Conservation (phyloP, 2,113 vertebrate genomes). For the Pedionomus torquatus region DNA sequence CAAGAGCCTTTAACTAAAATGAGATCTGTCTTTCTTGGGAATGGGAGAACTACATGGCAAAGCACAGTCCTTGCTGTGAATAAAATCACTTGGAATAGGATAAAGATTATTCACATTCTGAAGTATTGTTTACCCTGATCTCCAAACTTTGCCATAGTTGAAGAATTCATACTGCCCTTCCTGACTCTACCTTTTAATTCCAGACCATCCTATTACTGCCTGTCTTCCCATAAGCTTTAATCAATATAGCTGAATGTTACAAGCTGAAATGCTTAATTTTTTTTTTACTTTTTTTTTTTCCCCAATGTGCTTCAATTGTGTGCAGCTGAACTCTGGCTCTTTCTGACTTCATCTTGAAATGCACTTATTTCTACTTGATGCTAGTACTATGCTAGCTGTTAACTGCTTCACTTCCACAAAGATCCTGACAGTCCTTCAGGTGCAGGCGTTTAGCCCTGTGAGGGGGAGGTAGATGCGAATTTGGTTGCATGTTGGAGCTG, state of each 20-base stretch:
- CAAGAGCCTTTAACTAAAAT: neutral
- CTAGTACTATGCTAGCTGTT: neutral
- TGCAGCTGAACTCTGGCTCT: neutral
- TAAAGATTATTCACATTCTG: neutral
- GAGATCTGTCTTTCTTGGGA: neutral
- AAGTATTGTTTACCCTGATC: neutral
- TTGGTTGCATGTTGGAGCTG: neutral
- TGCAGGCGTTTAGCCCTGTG: fast-evolving
- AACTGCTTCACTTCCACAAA: neutral
- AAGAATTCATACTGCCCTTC: neutral
- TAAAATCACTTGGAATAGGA: neutral
- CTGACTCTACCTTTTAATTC: neutral
- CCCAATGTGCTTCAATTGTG: neutral
- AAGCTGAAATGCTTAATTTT: neutral
- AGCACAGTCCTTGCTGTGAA: neutral
- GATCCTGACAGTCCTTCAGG: neutral
- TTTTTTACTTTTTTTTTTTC: neutral
- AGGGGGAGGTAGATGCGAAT: neutral
- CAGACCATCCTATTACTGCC: neutral
- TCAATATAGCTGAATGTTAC: neutral
- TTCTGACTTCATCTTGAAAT: neutral
- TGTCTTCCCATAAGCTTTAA: neutral
- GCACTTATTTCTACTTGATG: neutral
- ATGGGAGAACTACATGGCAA: neutral
- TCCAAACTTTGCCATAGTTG: neutral